A percentile compares a stretch with the other conserved stretches of the same genome.
Evolutionary conservation across 2,888 invertebrate species (phyloP).

Genomic region (Beris morrisii): DNA sequence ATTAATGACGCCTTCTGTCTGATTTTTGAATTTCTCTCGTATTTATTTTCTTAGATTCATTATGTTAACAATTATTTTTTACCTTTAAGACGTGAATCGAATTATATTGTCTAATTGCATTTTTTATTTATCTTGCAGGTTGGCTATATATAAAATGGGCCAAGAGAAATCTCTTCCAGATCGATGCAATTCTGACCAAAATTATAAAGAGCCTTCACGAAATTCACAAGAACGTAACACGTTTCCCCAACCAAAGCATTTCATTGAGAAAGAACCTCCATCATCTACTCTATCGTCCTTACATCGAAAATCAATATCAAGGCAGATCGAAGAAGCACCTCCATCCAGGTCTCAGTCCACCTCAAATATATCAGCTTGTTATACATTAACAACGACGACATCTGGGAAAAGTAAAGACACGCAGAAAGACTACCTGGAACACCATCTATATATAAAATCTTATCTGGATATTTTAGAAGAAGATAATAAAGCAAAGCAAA

Average conservation of each 20-base stretch:
- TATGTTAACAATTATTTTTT: no score
- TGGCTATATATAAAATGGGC: constrained; percentile 54
- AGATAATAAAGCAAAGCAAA: constrained; percentile 56
- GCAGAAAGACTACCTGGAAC: constrained; percentile 58
- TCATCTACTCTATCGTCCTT: background rate
- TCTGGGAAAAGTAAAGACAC: constrained; percentile 50
- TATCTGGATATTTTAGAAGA: constrained; percentile 60
- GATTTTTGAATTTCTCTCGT: no score
- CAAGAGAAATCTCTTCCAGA: constrained; percentile 56
- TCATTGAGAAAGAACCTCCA: background rate
- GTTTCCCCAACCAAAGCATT: background rate
- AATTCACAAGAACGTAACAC: constrained; percentile 4
- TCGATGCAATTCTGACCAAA: constrained; percentile 30
- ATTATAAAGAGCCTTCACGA: background rate
- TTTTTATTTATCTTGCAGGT: constrained; percentile 44
- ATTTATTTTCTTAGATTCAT: no score
- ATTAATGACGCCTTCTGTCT: no score
- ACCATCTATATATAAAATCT: constrained; percentile 62
- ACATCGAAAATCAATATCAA: constrained; percentile 4
- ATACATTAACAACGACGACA: constrained; percentile 47
- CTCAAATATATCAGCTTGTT: constrained; percentile 51
- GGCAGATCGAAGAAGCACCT: constrained; percentile 26
- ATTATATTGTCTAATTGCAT: constrained; percentile 38
- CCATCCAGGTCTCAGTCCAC: constrained; percentile 54
- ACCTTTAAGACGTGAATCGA: no score